Evolutionary conservation across 2,888 invertebrate genomes (phyloP).

Genomic region (Epicampocera succincta): DNA sequence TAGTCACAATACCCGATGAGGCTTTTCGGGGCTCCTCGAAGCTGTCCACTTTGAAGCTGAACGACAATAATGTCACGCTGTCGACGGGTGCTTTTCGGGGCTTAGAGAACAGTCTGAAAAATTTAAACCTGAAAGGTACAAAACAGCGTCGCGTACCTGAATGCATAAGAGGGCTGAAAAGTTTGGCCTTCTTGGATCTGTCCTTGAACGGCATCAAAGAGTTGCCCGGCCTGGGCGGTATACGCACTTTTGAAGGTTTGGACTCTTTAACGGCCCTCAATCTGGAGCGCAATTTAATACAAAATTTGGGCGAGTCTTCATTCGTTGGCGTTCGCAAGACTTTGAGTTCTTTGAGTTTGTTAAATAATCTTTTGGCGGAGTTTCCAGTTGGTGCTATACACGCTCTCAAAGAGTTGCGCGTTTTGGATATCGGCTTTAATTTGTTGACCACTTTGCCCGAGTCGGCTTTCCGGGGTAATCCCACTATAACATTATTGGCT

Average conservation of each 20-base stretch:
- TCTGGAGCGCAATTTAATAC: conserved; percentile 93
- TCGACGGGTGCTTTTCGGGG: conserved; percentile 88
- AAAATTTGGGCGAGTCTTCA: conserved; percentile 88
- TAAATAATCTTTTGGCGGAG: conserved; percentile 93
- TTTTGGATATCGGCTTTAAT: conserved; percentile 96
- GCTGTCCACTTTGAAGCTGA: conserved; percentile 90
- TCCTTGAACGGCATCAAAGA: conserved; percentile 94
- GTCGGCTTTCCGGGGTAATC: conserved; percentile 91
- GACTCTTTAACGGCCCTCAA: conserved; percentile 90
- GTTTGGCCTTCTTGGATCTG: conserved; percentile 92
- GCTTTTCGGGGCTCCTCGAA: conserved; percentile 88
- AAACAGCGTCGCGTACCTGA: conserved; percentile 90
- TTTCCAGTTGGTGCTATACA: conserved; percentile 92
- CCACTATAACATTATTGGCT: conserved; percentile 92
- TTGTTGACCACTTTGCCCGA: conserved; percentile 90
- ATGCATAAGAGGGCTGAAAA: conserved; percentile 88
- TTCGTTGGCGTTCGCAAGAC: conserved; percentile 91
- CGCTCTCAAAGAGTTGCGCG: conserved; percentile 89
- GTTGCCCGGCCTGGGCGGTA: conserved; percentile 87
- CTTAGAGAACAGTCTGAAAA: conserved; percentile 90
- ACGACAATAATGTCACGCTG: conserved; percentile 92
- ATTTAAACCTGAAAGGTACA: conserved; percentile 94
- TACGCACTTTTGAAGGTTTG: conserved; percentile 88
- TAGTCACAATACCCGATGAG: conserved; percentile 87
- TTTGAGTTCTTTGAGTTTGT: conserved; percentile 92